Evolutionary conservation across 2,888 invertebrate genomes (phyloP).

Genomic region (Catocala fraxini): DNA sequence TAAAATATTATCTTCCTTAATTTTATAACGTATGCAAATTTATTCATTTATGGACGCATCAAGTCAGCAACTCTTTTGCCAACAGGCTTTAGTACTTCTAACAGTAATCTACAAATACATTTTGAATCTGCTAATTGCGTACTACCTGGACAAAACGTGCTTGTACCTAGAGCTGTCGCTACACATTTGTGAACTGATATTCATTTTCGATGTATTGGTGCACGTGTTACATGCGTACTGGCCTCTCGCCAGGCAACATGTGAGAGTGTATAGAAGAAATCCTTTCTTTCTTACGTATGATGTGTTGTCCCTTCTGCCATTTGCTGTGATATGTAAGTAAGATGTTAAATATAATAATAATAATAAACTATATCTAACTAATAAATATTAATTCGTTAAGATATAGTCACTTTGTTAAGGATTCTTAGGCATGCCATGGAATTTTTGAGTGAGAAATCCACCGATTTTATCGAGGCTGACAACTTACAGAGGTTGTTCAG

Average conservation of each 20-base stretch:
- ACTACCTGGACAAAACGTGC: conserved; percentile 52
- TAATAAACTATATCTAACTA: too few species aligned
- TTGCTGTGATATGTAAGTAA: conserved; percentile 67
- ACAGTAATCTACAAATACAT: conserved; percentile 65
- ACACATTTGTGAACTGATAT: conserved; percentile 60
- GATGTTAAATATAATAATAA: too few species aligned
- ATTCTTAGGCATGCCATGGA: too few species aligned
- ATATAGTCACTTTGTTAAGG: too few species aligned
- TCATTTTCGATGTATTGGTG: conserved; percentile 61
- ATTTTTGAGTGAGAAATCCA: too few species aligned
- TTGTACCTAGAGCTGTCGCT: conserved; percentile 54
- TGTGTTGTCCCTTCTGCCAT: conserved; percentile 61
- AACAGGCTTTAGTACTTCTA: conserved; percentile 64
- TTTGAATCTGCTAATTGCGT: conserved; percentile 64
- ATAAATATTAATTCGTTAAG: too few species aligned
- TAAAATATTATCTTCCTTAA: too few species aligned
- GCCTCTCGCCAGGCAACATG: conserved; percentile 68
- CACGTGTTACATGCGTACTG: conserved; percentile 69
- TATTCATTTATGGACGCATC: too few species aligned
- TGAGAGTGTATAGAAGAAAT: conserved; percentile 67
- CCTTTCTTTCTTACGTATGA: conserved; percentile 61
- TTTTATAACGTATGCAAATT: too few species aligned
- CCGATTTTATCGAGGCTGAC: too few species aligned
- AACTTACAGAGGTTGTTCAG: too few species aligned
- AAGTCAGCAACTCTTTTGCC: conserved; percentile 26